Percentiles rank a stretch among this genome's conserved stretches.
These are phyloP conservation scores for Euzophera pinguis DNA, from an alignment of 2,888 invertebrate genomes.

Conservation along the genomic window DNA sequence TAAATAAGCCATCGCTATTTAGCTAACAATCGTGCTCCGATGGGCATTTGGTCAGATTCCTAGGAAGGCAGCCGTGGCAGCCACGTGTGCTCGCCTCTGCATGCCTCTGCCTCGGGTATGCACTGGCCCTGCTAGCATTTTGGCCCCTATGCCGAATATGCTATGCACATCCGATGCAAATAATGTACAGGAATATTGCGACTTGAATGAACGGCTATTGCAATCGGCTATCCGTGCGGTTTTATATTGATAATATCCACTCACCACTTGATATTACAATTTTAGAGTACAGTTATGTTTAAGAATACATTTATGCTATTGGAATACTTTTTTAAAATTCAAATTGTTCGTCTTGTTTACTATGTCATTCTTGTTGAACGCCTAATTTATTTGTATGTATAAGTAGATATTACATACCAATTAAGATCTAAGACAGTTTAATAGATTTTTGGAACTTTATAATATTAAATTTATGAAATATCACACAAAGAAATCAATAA, in stretches of 20 bases:
- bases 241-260: conserved; percentile 29
- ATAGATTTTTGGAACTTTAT: not conserved
- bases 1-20: conserved; percentile 74
- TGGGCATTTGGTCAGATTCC: conserved; percentile 79
- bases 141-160: conserved; percentile 72
- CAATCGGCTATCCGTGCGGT: conserved; percentile 19
- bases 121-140: conserved; percentile 66
- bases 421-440: not conserved
- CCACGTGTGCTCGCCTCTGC: conserved; percentile 74
- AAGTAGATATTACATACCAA: not conserved
- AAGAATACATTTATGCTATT: not conserved
- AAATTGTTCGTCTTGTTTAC: not conserved
- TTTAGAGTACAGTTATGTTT: conserved; percentile 20
- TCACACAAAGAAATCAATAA: too few species aligned
- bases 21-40: conserved; percentile 69
- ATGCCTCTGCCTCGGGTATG: conserved; percentile 69
- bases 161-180: conserved; percentile 61
- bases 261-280: conserved; percentile 5
- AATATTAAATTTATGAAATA: too few species aligned
- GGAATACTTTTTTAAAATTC: conserved; percentile 4
- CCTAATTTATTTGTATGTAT: not conserved
- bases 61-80: conserved; percentile 63
- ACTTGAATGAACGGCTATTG: conserved; percentile 44
- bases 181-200: conserved; percentile 58
- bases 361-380: not conserved